These are phyloP conservation scores for Epizoanthus illoricatus DNA, from an alignment of 92 coral and sea anemone genomes.

Conservation along the genomic window DNA sequence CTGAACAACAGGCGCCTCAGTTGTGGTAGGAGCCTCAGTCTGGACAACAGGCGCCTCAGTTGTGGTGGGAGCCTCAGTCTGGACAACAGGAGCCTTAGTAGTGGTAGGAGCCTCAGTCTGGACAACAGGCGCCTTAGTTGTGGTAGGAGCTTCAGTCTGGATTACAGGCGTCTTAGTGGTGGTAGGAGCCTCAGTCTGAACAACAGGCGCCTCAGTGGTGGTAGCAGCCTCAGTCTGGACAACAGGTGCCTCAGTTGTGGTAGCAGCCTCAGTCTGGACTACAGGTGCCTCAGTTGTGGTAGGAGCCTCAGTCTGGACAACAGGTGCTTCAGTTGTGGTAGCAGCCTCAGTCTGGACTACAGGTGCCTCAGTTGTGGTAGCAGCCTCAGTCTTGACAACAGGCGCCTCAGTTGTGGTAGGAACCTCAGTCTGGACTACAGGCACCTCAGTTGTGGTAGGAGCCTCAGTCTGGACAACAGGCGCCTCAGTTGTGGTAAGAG, in stretches of 20 bases:
- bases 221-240: neutral
- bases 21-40: neutral
- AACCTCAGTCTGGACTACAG: neutral
- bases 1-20: neutral
- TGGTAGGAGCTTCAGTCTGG: neutral
- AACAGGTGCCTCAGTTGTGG: neutral
- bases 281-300: neutral
- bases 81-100: neutral
- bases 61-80: neutral
- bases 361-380: slow-evolving; percentile 1
- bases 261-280: neutral
- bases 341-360: neutral
- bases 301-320: neutral
- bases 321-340: neutral
- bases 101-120: neutral
- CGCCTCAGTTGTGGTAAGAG: neutral
- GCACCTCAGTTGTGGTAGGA: neutral
- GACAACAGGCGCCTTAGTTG: no score
- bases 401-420: no score
- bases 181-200: neutral
- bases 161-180: neutral
- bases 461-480: neutral
- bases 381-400: no score
- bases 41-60: neutral
- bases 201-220: neutral